These are phyloP conservation scores for Barnardius zonarius DNA, from an alignment of 2,113 vertebrate species.

Conservation along the genomic window DNA sequence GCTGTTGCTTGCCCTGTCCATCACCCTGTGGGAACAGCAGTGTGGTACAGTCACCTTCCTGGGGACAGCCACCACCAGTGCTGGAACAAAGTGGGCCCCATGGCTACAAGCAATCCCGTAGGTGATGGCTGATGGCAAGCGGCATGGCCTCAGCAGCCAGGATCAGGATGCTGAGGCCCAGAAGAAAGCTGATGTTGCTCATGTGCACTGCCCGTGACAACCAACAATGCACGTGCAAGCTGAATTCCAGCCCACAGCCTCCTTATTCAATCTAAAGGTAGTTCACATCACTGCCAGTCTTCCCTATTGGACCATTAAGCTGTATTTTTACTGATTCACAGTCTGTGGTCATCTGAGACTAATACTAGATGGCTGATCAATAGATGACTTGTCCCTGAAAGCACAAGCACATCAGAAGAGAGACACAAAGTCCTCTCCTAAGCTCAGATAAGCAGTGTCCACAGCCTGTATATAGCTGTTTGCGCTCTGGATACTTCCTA, in stretches of 20 bases:
- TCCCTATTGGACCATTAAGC: background rate
- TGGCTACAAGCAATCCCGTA: background rate
- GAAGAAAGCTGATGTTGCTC: background rate
- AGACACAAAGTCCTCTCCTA: background rate
- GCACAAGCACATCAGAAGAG: background rate
- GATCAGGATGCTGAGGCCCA: background rate
- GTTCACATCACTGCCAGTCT: background rate
- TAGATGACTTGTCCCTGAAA: no score
- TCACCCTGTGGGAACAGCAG: background rate
- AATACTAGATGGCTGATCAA: no score
- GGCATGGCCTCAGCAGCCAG: no score
- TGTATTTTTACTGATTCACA: no score
- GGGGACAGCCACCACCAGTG: background rate
- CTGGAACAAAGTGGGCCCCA: background rate
- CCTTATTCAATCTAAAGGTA: background rate
- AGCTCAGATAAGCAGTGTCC: background rate
- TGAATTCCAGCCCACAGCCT: background rate
- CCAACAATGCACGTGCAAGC: no score
- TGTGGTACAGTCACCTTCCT: background rate
- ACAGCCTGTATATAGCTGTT: background rate
- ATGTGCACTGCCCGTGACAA: no score
- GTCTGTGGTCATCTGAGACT: no score
- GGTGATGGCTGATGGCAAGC: background rate
- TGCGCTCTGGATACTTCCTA: background rate
- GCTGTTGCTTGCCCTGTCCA: background rate